A percentile compares a stretch with the other conserved stretches of the same genome.
These are phyloP conservation scores for Hafferia zeledoni DNA, from an alignment of 2,797 vertebrate species.

Conservation along the genomic window DNA sequence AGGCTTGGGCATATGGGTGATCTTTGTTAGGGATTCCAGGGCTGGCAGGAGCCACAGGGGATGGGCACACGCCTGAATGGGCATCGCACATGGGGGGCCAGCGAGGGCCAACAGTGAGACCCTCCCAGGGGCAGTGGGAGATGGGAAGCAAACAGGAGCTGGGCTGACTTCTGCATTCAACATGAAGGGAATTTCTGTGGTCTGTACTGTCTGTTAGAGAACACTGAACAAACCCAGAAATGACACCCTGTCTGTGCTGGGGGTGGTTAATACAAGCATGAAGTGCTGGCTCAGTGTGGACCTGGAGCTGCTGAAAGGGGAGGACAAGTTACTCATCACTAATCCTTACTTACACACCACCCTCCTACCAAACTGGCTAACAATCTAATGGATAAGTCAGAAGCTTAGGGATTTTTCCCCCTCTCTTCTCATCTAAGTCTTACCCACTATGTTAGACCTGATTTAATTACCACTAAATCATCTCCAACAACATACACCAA, in stretches of 20 bases:
- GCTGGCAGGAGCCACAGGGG: rapidly evolving
- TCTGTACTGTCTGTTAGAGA: background rate
- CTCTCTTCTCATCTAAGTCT: background rate
- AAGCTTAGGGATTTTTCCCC: background rate
- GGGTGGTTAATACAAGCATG: background rate
- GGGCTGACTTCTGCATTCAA: background rate
- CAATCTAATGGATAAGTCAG: background rate
- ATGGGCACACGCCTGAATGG: rapidly evolving
- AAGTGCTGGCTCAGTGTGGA: background rate
- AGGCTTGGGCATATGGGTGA: rapidly evolving
- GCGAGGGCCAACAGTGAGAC: rapidly evolving
- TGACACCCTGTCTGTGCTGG: background rate
- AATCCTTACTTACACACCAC: background rate
- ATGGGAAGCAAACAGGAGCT: background rate
- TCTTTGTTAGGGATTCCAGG: background rate
- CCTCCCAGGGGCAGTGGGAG: rapidly evolving
- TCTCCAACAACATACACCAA: background rate
- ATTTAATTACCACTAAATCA: constrained; percentile 5
- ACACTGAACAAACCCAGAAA: background rate
- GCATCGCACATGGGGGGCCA: rapidly evolving
- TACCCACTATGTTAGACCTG: background rate
- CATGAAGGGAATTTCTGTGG: rapidly evolving
- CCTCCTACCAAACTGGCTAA: background rate
- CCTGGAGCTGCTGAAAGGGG: background rate
- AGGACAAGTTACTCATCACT: constrained; percentile 1